phyloP scores from a whole-genome alignment of 2,888 invertebrate genomes.

The Phyto melanocephala region DNA sequence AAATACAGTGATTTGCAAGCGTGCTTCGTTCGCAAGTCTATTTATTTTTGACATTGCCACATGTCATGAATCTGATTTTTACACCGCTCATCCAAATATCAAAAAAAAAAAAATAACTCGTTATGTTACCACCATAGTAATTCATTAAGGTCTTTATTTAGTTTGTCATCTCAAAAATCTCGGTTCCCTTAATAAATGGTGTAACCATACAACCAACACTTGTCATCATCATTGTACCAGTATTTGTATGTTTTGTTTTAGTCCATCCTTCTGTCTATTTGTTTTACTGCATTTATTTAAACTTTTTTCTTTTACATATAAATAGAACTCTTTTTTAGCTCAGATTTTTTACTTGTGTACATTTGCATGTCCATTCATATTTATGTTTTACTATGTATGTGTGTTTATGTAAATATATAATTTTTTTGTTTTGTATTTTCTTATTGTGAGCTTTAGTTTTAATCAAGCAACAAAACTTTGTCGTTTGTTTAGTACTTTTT shows the following conservation, averaged over 20 bases:
- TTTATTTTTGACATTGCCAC: too few species aligned
- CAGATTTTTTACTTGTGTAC: background rate
- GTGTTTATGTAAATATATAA: background rate
- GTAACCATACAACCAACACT: conserved; percentile 28
- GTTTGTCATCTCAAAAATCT: background rate
- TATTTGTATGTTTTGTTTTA: background rate
- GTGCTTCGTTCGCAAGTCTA: too few species aligned
- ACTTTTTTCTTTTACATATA: background rate
- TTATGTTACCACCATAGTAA: too few species aligned
- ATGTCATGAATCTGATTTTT: too few species aligned
- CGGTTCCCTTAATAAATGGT: conserved; percentile 5
- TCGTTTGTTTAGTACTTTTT: conserved; percentile 43
- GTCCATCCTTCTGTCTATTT: conserved; percentile 18
- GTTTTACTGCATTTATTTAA: conserved; percentile 14
- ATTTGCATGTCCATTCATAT: conserved; percentile 50
- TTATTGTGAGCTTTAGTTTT: conserved; percentile 47
- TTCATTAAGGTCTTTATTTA: too few species aligned
- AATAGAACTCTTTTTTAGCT: background rate
- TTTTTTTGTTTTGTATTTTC: background rate
- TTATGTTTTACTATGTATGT: conserved; percentile 10
- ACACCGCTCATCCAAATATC: too few species aligned
- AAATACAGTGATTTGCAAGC: too few species aligned
- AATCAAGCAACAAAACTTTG: conserved; percentile 63
- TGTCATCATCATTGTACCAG: conserved; percentile 37
- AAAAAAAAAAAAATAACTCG: too few species aligned